A percentile compares a stretch with the other conserved stretches of the same genome.
phyloP scores from a whole-genome alignment of 1,140 invertebrate genomes.

The Drosophila athabasca region DNA sequence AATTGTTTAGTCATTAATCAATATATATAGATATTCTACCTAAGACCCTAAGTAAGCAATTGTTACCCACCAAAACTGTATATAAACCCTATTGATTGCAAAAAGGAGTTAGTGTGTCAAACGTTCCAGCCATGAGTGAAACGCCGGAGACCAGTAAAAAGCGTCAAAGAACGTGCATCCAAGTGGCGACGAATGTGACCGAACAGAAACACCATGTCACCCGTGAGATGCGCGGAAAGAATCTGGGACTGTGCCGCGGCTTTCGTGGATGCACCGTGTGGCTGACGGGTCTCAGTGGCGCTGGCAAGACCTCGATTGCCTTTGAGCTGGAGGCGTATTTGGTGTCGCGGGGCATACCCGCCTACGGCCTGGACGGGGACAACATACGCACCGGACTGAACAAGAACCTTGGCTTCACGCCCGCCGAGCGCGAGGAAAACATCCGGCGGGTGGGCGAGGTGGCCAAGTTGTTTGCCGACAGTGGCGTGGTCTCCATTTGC shows the following conservation, averaged over 20 bases:
- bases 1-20: no score
- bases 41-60: no score
- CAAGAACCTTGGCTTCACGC: slow-evolving; percentile 96
- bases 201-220: slow-evolving; percentile 98
- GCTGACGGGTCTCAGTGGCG: slow-evolving; percentile 97
- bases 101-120: slow-evolving; percentile 42
- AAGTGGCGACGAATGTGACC: slow-evolving; percentile 94
- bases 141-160: slow-evolving; percentile 74
- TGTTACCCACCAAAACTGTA: no score
- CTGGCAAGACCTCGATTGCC: slow-evolving; percentile 99
- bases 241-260: slow-evolving; percentile 94
- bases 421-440: slow-evolving; percentile 98
- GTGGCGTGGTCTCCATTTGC: slow-evolving; percentile 96
- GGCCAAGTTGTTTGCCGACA: slow-evolving; percentile 98
- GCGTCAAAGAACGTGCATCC: slow-evolving; percentile 85
- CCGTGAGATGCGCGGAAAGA: slow-evolving; percentile 94
- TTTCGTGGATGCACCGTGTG: slow-evolving; percentile 99
- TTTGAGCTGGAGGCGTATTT: slow-evolving; percentile 98
- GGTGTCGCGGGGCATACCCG: slow-evolving; percentile 94
- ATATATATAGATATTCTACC: no score
- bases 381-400: slow-evolving; percentile 98
- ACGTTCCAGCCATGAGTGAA: slow-evolving; percentile 58
- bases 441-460: slow-evolving; percentile 95
- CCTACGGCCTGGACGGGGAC: slow-evolving; percentile 98
- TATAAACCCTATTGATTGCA: slow-evolving; percentile 33